Evolutionary conservation across 2,888 invertebrate species (phyloP), one percentile per base, ranked within the genome.

Genomic region (Phyto melanocephala): DNA sequence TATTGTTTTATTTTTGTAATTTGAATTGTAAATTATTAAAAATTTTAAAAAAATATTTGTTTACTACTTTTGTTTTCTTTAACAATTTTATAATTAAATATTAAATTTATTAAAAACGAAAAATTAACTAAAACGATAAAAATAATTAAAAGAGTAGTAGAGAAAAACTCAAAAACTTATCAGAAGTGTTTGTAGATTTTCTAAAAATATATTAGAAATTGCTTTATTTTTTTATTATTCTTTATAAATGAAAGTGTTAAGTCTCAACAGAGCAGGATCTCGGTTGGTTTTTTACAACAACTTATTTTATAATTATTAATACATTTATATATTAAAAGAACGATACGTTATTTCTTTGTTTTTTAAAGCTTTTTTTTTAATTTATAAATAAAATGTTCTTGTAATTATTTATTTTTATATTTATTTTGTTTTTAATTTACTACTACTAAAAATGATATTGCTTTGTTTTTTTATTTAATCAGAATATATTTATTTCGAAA

Each of bases 231-330:
- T 81, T 78, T 65, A 54, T 77, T 72, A 60, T 80, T 78, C 56
- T 6, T 28, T 81, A 50, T 74, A 54, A 63, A 70, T 76, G 76
- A 84, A 77, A 63, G 70, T 83, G 77, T 81, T 77, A 75, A 72
- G 86, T 85, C 86, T 86, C 88, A 88, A 87, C 86, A 88, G 89
- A 89, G 89, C 89, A 88, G 89, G 89, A 89, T 89, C 89, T 89
- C 89, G 84, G 89, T 88, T 89, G 89, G 87, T 88, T 88, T 89
- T 79, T 74, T 63, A 88, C 81, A 88, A 87, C 84, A 87, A 85
- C 81, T 86, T 86, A 84, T 86, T 83, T 76, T 84, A 80, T 75
- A 76, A 85, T 81, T 85, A 82, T 83, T 82, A n/a, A n/a, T n/a
- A 81, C 68, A 78, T 84, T 67, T 77, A 86, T 84, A 86, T 86